A percentile compares a stretch with the other conserved stretches of the same genome.
Evolutionary conservation across 2,888 invertebrate genomes (phyloP).

Genomic region (Euplagia quadripunctaria): DNA sequence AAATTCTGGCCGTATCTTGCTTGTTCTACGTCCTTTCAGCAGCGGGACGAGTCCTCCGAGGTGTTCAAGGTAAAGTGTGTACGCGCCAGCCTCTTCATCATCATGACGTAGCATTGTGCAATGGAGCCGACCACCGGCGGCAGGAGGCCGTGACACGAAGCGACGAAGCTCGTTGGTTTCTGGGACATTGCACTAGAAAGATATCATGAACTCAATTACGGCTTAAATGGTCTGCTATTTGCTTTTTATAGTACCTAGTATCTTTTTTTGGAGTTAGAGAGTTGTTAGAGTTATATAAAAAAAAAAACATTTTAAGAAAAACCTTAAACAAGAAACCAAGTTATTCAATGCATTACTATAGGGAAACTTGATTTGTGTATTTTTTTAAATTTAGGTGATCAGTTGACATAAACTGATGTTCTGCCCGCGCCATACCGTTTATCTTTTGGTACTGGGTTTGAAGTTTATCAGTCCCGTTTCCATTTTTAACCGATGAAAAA

Average conservation of each 20-base stretch:
- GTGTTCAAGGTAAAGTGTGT: slow-evolving; percentile 97
- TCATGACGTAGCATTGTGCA: slow-evolving; percentile 99
- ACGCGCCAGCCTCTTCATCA: slow-evolving; percentile 93
- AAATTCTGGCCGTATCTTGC: slow-evolving; percentile 99
- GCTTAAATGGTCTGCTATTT: slow-evolving; percentile 42
- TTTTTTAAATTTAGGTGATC: no score
- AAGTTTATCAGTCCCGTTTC: no score
- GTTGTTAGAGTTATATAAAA: no score
- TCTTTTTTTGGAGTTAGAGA: background rate
- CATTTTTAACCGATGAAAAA: no score
- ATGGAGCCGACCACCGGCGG: slow-evolving; percentile 92
- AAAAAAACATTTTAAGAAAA: no score
- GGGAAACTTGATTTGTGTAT: no score
- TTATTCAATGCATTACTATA: no score
- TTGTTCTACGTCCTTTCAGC: slow-evolving; percentile 97
- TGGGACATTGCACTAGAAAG: slow-evolving; percentile 95
- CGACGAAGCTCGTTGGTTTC: slow-evolving; percentile 95
- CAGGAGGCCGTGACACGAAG: slow-evolving; percentile 97
- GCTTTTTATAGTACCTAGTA: background rate
- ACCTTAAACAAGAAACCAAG: no score
- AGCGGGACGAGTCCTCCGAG: slow-evolving; percentile 98
- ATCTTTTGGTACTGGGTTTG: no score
- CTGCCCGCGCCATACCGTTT: no score
- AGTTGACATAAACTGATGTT: no score
- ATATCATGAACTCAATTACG: background rate